Percentiles rank a stretch among this genome's conserved stretches.
Evolutionary conservation across 2,888 invertebrate species (phyloP).

Genomic region (Drosophila nr. fundita): DNA sequence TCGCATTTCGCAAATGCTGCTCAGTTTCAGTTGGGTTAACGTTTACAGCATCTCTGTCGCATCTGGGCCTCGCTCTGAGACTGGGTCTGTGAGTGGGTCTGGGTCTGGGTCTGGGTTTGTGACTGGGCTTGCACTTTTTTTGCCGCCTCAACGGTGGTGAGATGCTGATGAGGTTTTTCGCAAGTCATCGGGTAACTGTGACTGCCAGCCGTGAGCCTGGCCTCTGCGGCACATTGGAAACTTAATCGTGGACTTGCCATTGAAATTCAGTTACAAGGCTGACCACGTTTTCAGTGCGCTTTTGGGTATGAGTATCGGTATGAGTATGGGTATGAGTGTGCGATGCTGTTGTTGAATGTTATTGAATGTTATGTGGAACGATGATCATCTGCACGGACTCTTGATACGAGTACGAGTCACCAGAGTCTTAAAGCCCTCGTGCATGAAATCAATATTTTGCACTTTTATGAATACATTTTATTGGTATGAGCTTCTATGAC

Average conservation of each 20-base stretch:
- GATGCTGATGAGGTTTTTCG: constrained; percentile 76
- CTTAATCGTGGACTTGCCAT: constrained; percentile 81
- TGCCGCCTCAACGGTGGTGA: constrained; percentile 39
- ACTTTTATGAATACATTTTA: constrained; percentile 3
- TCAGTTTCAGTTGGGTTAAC: constrained; percentile 34
- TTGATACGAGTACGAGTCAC: constrained; percentile 4
- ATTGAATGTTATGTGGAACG: constrained; percentile 66
- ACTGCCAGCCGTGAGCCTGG: constrained; percentile 59
- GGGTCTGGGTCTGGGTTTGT: constrained; percentile 54
- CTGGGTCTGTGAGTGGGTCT: constrained; percentile 44
- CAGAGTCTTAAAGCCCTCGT: constrained; percentile 47
- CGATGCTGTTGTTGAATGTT: constrained; percentile 35
- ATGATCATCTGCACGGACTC: constrained; percentile 45
- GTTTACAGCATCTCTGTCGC: constrained; percentile 64
- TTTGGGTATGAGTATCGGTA: constrained; percentile 19
- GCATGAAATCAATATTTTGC: constrained; percentile 71
- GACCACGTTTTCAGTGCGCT: constrained; percentile 68
- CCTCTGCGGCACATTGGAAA: constrained; percentile 71
- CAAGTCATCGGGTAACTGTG: constrained; percentile 83
- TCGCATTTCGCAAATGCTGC: constrained; percentile 59
- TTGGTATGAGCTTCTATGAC: constrained; percentile 15
- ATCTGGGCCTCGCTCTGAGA: constrained; percentile 34
- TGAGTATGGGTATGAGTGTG: constrained; percentile 19
- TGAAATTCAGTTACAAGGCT: constrained; percentile 81
- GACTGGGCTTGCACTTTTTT: constrained; percentile 69